Conservation (phyloP, 1,140 invertebrate genomes). For the Zaprionus taronus region DNA sequence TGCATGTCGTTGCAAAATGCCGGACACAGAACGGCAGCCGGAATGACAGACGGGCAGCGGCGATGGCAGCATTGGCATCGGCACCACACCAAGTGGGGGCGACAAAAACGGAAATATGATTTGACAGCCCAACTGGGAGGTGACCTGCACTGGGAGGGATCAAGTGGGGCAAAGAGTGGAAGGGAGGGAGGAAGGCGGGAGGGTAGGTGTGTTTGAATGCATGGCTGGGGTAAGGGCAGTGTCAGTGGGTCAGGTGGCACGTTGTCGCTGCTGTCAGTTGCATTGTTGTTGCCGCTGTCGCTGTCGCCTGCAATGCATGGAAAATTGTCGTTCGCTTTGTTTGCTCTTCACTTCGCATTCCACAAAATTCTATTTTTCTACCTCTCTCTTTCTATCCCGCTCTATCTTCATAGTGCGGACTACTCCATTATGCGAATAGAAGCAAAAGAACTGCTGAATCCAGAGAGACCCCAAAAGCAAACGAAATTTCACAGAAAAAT, state of each 20-base stretch:
- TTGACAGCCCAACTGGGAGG: conserved; percentile 30
- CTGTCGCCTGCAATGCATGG: conserved; percentile 22
- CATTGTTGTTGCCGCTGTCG: background rate
- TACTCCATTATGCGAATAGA: background rate
- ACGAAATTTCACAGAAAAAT: background rate
- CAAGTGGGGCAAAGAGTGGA: background rate
- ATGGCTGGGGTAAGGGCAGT: conserved; percentile 41
- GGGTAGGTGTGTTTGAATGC: background rate
- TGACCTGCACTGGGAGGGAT: background rate
- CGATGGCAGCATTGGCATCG: conserved; percentile 16
- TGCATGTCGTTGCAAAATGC: conserved; percentile 9
- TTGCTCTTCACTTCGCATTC: background rate
- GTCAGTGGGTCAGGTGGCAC: conserved; percentile 52
- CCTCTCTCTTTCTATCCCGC: background rate
- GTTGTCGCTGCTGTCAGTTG: conserved; percentile 10
- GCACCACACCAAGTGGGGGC: conserved; percentile 39
- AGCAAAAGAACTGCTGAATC: background rate
- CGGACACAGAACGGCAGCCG: conserved; percentile 6
- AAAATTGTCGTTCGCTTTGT: conserved; percentile 35
- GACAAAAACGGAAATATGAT: conserved; percentile 67
- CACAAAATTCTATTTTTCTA: background rate
- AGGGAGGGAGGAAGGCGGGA: accelerated
- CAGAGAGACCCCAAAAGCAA: background rate
- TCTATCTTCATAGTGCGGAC: background rate
- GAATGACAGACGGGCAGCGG: conserved; percentile 26